phyloP scores from a whole-genome alignment of 2,888 invertebrate genomes.

The Ochropleura plecta region DNA sequence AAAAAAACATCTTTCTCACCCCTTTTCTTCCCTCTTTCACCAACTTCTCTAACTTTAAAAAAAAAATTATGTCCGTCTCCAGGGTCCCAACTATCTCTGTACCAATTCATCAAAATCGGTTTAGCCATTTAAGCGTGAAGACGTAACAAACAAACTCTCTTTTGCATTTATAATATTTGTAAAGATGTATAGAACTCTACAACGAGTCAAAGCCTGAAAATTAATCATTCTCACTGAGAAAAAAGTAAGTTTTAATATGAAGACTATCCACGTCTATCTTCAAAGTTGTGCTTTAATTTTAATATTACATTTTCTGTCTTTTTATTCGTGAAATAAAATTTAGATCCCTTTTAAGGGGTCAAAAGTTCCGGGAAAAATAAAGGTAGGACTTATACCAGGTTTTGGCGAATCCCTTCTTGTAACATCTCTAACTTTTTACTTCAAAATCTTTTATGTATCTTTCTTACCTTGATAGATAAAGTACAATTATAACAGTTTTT shows the following conservation, averaged over 20 bases:
- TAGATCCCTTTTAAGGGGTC: slow-evolving; percentile 6
- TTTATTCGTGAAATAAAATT: slow-evolving; percentile 25
- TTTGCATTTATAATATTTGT: no score
- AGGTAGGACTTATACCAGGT: not conserved
- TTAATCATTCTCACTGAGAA: no score
- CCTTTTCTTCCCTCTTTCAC: no score
- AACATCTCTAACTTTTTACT: slow-evolving; percentile 27
- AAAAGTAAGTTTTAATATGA: not conserved
- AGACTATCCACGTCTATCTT: not conserved
- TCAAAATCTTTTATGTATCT: slow-evolving; percentile 20
- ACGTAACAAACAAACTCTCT: no score
- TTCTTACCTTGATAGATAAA: not conserved
- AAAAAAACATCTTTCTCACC: no score
- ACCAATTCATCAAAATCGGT: no score
- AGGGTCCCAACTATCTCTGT: no score
- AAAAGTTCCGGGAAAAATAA: slow-evolving; percentile 15
- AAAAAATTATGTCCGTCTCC: no score
- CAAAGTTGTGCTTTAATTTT: slow-evolving; percentile 10
- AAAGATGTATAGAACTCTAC: no score
- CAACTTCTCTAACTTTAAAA: no score
- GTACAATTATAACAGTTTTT: not conserved
- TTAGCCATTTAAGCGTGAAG: no score
- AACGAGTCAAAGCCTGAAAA: not conserved
- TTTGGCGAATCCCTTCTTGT: not conserved
- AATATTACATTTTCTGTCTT: slow-evolving; percentile 9